Evolutionary conservation across 2,113 vertebrate genomes (phyloP), one percentile per base, ranked within the genome.

Genomic region (Menidia beryllina): DNA sequence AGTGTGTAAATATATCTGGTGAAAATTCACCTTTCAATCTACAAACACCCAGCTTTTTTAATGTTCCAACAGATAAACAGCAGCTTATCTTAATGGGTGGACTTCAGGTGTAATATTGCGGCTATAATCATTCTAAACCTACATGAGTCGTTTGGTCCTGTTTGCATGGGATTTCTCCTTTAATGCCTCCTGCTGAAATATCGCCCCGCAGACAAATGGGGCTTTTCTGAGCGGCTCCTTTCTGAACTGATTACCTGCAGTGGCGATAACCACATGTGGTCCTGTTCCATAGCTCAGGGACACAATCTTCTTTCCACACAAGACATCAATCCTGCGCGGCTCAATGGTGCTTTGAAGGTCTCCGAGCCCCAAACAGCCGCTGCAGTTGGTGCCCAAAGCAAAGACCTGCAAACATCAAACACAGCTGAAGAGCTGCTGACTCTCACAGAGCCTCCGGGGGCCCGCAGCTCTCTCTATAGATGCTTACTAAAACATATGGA

Each of bases 211-310:
- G n/a, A 73, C n/a, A 55, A 75, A 80, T 10, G 61, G 23, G 45
- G 30, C 43, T 39, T 74, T 74, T 50, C 48, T 53, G 61, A 61
- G 75, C 50, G 62, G 91, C 82, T 55, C 9, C 27, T 13, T 71
- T 56, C 47, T 54, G 49, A 57, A 75, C 50, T 62, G 91, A 55
- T 63, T 75, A 99, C 98, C 97, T 94, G 95, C 90, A 47, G 97
- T 99, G 52, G 95, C 94, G 61, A 98, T 91, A 81, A 97, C 95
- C 70, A 99, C 85, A 54, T 99, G 98, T 0, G 98, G 98, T n/a
- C 97, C 98, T 20, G 95, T 99, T 81, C 98, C 98, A 20, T 97
- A 99, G 93, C 96, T 98, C 77, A 99, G 87, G 72, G 96, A 96
- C 62, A 95, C 92, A 73, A 98, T 96, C 84, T 97, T 98, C 91